Percentiles rank a stretch among this genome's conserved stretches.
Evolutionary conservation across 1,140 invertebrate species (phyloP).

Genomic region (Cyrtorhinus lividipennis): DNA sequence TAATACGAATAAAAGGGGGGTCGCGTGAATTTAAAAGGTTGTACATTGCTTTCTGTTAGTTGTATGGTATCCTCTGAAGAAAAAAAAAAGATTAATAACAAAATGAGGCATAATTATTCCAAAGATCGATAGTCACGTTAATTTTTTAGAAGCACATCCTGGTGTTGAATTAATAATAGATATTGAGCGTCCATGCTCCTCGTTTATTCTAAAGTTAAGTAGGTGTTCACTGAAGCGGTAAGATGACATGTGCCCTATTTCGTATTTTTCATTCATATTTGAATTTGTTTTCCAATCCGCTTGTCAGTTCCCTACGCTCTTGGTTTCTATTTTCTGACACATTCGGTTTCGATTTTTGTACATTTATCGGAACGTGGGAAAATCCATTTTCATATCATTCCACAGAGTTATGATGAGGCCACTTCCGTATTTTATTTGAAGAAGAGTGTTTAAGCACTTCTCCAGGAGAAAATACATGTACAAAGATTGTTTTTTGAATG

Average conservation of each 20-base stretch:
- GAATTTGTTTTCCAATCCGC: too few relatives aligned
- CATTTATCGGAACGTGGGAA: background rate
- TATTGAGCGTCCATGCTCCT: too few relatives aligned
- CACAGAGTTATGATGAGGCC: background rate
- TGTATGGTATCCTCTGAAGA: too few relatives aligned
- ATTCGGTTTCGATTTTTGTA: background rate
- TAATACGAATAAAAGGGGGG: too few relatives aligned
- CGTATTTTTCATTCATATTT: background rate
- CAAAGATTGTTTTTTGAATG: slow-evolving; percentile 11
- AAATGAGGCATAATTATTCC: background rate
- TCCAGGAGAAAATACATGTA: slow-evolving; percentile 1
- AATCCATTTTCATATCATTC: background rate
- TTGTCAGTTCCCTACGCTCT: too few relatives aligned
- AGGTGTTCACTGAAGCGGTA: too few relatives aligned
- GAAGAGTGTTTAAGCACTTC: background rate
- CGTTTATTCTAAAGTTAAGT: too few relatives aligned
- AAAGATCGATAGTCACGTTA: background rate
- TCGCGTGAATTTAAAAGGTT: too few relatives aligned
- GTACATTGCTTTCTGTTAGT: too few relatives aligned
- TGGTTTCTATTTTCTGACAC: too few relatives aligned
- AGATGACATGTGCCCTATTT: background rate
- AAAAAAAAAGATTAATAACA: too few relatives aligned
- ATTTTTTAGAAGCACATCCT: background rate
- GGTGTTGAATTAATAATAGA: too few relatives aligned
- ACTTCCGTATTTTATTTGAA: background rate